phyloP scores from a whole-genome alignment of 2,888 invertebrate species.

The Chirona hameri region DNA sequence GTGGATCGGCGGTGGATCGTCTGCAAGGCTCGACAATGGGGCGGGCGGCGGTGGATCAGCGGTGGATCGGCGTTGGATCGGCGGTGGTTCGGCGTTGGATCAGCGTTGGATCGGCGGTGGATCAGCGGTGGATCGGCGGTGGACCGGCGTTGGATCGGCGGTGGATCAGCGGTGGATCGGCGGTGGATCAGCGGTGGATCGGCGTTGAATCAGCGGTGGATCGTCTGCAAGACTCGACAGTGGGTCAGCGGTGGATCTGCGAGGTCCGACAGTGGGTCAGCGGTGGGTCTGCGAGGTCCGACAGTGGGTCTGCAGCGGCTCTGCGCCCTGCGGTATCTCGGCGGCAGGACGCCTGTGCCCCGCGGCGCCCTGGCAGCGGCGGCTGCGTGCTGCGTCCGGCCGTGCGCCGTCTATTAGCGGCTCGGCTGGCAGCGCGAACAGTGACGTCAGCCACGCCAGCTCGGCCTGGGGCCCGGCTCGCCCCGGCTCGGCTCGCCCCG shows the following conservation, averaged over 20 bases:
- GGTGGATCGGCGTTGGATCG: no score
- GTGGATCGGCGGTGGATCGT: no score
- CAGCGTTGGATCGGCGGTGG: background rate
- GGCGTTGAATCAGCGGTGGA: no score
- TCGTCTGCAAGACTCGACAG: background rate
- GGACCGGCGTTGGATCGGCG: background rate
- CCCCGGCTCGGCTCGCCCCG: background rate
- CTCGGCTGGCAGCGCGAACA: background rate
- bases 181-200: no score
- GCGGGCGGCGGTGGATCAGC: no score
- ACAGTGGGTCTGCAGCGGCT: no score
- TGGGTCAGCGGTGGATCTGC: background rate
- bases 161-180: background rate
- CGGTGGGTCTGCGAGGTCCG: no score
- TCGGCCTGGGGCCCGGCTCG: background rate
- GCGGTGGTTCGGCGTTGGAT: no score
- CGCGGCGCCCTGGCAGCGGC: background rate
- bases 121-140: background rate
- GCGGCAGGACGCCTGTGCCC: no score
- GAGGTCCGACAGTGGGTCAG: no score
- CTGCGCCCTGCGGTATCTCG: no score
- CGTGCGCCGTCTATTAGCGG: constrained; percentile 22
- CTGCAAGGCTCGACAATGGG: no score
- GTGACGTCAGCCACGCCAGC: background rate
- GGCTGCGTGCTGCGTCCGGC: background rate